phyloP scores from a whole-genome alignment of 2,888 invertebrate genomes.

The Blomia tropicalis region DNA sequence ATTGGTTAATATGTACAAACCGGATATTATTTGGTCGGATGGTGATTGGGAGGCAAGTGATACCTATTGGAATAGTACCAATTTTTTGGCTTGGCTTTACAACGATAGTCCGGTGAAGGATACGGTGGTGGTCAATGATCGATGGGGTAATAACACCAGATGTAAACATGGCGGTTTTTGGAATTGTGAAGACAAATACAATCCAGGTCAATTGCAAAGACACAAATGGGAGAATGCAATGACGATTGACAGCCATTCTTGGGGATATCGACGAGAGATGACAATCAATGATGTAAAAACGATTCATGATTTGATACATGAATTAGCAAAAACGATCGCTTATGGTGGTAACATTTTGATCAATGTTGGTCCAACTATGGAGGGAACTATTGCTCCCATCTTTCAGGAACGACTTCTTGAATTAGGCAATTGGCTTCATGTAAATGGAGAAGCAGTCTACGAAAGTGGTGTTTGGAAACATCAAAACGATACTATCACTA shows the following conservation, averaged over 20 bases:
- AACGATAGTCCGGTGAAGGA: slow-evolving; percentile 55
- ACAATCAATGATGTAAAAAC: slow-evolving; percentile 50
- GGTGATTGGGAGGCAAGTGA: slow-evolving; percentile 81
- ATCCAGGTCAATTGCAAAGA: slow-evolving; percentile 48
- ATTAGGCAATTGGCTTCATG: slow-evolving; percentile 36
- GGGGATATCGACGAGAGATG: slow-evolving; percentile 67
- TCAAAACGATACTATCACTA: slow-evolving; percentile 37
- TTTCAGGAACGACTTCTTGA: slow-evolving; percentile 37
- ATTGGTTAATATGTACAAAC: slow-evolving; percentile 36
- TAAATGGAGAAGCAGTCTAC: slow-evolving; percentile 39
- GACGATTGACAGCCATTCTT: slow-evolving; percentile 68
- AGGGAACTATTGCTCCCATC: slow-evolving; percentile 36
- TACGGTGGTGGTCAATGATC: slow-evolving; percentile 75
- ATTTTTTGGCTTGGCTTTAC: slow-evolving; percentile 80
- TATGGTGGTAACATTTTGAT: slow-evolving; percentile 39
- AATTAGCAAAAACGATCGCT: slow-evolving; percentile 36
- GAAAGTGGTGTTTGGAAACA: slow-evolving; percentile 35
- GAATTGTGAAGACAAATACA: slow-evolving; percentile 66
- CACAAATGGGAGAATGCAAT: slow-evolving; percentile 95
- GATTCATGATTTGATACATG: slow-evolving; percentile 45
- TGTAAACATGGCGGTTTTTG: slow-evolving; percentile 78
- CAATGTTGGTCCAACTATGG: slow-evolving; percentile 38
- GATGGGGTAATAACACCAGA: slow-evolving; percentile 65
- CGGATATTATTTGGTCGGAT: slow-evolving; percentile 75
- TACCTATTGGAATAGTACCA: slow-evolving; percentile 63